Conservation (phyloP, 1,140 invertebrate genomes). For the Conus ventricosus region DNA sequence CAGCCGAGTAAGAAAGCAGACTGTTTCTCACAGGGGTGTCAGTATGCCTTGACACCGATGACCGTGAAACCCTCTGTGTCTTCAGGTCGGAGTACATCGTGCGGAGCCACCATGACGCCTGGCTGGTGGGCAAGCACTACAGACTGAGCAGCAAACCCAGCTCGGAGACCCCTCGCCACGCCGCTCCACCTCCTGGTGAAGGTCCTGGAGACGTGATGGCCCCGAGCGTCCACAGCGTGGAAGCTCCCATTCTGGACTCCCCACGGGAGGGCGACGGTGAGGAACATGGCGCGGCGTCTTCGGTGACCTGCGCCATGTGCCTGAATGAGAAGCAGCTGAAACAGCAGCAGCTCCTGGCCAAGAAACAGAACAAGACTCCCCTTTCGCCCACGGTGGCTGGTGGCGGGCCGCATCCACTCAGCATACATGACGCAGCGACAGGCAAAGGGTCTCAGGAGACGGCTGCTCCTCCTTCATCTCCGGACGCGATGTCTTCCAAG, state of each 20-base stretch:
- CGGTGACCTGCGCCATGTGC: constrained; percentile 17
- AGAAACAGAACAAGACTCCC: background rate
- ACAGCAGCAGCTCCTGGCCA: constrained; percentile 5
- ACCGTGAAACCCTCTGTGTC: too few relatives aligned
- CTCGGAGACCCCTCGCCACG: constrained; percentile 16
- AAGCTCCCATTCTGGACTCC: background rate
- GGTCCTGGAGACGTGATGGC: constrained; percentile 27
- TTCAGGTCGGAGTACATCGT: constrained; percentile 42
- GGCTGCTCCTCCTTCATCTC: background rate
- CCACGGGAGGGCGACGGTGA: background rate
- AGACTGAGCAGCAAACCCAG: background rate
- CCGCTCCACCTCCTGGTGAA: constrained; percentile 1
- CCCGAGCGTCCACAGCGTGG: background rate
- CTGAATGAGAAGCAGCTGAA: constrained; percentile 9
- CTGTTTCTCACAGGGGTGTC: too few relatives aligned
- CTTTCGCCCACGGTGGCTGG: background rate
- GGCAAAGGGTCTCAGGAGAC: background rate
- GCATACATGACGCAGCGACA: background rate
- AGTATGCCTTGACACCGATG: too few relatives aligned
- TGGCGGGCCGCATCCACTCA: background rate
- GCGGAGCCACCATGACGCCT: constrained; percentile 66
- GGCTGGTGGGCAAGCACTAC: constrained; percentile 59
- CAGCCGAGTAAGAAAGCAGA: too few relatives aligned
- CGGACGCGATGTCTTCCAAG: background rate
- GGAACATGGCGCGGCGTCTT: background rate